Conservation (phyloP, 1,140 invertebrate species). For the Pogonus chalceus region DNA sequence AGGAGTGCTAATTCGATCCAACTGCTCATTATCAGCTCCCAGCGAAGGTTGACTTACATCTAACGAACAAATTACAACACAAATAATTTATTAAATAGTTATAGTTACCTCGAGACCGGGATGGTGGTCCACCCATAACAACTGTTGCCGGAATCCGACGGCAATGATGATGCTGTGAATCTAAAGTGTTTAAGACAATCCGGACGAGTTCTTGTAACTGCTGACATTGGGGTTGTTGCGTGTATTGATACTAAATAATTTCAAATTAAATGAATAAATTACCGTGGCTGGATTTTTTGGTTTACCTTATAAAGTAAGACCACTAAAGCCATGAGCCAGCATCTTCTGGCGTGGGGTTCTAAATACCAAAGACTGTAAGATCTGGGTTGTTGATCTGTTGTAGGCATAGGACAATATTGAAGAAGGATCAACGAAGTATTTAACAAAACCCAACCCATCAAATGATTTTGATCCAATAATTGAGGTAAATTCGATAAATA, state of each 20-base stretch:
- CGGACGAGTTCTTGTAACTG: constrained; percentile 74
- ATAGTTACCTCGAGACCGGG: constrained; percentile 56
- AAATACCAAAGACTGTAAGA: constrained; percentile 81
- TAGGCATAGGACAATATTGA: constrained; percentile 63
- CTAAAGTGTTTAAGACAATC: constrained; percentile 89
- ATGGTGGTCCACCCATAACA: constrained; percentile 53
- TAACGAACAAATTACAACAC: constrained; percentile 26
- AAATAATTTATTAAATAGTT: constrained; percentile 8
- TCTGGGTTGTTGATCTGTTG: constrained; percentile 44
- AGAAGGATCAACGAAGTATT: constrained; percentile 77
- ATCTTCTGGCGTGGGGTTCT: constrained; percentile 70
- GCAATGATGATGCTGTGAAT: constrained; percentile 82
- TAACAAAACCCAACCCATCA: constrained; percentile 78
- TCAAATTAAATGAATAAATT: neutral
- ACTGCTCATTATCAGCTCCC: constrained; percentile 51
- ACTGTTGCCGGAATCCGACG: constrained; percentile 67
- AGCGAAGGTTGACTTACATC: constrained; percentile 67
- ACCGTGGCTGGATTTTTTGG: neutral
- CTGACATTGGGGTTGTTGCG: constrained; percentile 63
- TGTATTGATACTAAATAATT: constrained; percentile 77
- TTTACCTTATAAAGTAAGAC: constrained; percentile 92
- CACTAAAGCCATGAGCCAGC: constrained; percentile 89
- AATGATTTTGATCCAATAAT: constrained; percentile 88
- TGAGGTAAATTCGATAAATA: constrained; percentile 88
- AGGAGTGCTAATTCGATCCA: constrained; percentile 35